A percentile compares a stretch with the other conserved stretches of the same genome.
These are phyloP conservation scores for Proisotoma minuta DNA, from an alignment of 2,888 invertebrate species.

Conservation along the genomic window DNA sequence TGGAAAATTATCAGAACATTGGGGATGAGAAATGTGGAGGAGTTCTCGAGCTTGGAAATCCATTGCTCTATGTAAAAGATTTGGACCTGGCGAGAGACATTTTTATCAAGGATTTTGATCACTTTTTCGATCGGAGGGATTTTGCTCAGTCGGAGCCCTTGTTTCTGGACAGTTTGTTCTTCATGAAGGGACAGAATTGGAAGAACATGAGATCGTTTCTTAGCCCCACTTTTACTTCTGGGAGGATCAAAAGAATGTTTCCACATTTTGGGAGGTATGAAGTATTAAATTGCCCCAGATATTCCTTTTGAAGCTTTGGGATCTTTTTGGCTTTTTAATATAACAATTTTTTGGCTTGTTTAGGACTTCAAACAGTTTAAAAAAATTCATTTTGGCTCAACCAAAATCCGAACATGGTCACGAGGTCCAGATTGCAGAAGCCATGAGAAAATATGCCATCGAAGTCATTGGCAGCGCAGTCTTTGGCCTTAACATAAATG, in stretches of 20 bases:
- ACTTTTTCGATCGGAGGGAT: neutral
- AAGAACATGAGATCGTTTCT: constrained; percentile 13
- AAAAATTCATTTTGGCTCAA: no score
- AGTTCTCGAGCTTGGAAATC: neutral
- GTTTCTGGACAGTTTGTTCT: neutral
- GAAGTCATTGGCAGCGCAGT: no score
- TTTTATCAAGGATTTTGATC: constrained; percentile 2
- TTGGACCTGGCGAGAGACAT: neutral
- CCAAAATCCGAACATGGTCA: no score
- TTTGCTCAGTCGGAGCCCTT: neutral
- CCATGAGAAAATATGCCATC: no score
- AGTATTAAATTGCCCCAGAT: no score
- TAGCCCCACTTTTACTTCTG: constrained; percentile 26
- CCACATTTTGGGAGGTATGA: neutral
- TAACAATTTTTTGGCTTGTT: no score
- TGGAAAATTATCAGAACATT: neutral
- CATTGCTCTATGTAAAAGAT: neutral
- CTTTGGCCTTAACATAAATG: no score
- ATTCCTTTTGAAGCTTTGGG: no score
- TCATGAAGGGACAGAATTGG: constrained; percentile 16
- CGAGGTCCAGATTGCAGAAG: no score
- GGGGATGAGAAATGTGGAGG: constrained; percentile 1
- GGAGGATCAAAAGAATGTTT: constrained; percentile 24
- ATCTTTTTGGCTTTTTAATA: no score
- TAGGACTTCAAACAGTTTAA: no score